These are phyloP conservation scores for Melanotaenia pygmaea DNA, from an alignment of 2,797 vertebrate species.

Conservation along the genomic window DNA sequence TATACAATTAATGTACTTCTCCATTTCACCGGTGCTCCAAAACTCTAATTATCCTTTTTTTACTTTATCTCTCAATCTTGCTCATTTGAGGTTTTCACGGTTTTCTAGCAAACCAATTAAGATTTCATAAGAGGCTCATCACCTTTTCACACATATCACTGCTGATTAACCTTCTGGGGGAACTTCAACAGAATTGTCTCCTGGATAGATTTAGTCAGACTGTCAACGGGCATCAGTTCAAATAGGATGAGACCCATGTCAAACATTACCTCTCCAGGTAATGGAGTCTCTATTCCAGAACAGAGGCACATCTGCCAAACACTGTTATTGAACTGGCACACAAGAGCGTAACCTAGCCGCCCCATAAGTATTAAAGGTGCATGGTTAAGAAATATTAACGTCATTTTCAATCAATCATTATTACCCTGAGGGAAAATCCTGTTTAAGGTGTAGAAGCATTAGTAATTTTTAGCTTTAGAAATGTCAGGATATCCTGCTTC, in stretches of 20 bases:
- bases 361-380: slow-evolving; percentile 80
- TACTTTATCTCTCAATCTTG: slow-evolving; percentile 53
- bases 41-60: slow-evolving; percentile 35
- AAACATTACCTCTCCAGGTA: slow-evolving; percentile 70
- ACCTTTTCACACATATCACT: slow-evolving; percentile 82
- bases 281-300: slow-evolving; percentile 67
- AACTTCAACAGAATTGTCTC: slow-evolving; percentile 79
- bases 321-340: slow-evolving; percentile 77
- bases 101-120: slow-evolving; percentile 75
- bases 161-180: slow-evolving; percentile 80
- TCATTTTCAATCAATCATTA: slow-evolving; percentile 85
- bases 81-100: slow-evolving; percentile 59
- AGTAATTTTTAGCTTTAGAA: slow-evolving; percentile 82
- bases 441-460: slow-evolving; percentile 82
- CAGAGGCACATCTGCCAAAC: slow-evolving; percentile 78
- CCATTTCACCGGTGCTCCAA: slow-evolving; percentile 15
- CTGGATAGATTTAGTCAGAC: slow-evolving; percentile 82
- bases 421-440: slow-evolving; percentile 77
- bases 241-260: slow-evolving; percentile 80
- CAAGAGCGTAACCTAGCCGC: slow-evolving; percentile 72
- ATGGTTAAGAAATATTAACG: slow-evolving; percentile 83
- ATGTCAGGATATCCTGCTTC: slow-evolving; percentile 73
- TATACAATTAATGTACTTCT: slow-evolving; percentile 11
- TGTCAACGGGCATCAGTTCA: slow-evolving; percentile 85
- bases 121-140: slow-evolving; percentile 80